Evolutionary conservation across 2,113 vertebrate genomes (phyloP), one percentile per base, ranked within the genome.

Genomic region (Caranx melampygus): DNA sequence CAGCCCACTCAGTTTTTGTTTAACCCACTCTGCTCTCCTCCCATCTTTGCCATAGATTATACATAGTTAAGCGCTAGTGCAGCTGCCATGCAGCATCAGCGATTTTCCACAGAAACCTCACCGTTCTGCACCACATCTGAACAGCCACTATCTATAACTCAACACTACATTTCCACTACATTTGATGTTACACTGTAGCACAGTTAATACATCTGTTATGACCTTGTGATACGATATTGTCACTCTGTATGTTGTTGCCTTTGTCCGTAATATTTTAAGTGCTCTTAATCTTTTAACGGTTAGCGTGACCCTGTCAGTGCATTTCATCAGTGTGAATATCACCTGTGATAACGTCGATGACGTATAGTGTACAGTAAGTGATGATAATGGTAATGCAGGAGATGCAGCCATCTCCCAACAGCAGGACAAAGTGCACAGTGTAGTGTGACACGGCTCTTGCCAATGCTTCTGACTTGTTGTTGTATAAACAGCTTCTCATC

Each of bases 371-470:
- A 79, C 71, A 66, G 31, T 83, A 66, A 72, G 70, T 78, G 83
- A 82, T 73, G 21, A 33, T 84, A 84, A 74, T 78, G 75, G 44
- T 63, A 82, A 79, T 54, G 68, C 63, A 21, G 81, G 88, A 84
- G 91, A 87, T 91, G 89, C 81, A 88, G 81, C 70, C 81, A 79
- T 92, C 88, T 89, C 87, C 81, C 64, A 49, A 51, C 73, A 79
- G 87, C 83, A 66, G 91, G 92, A 90, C 91, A 91, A 90, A 92
- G 83, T 78, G 88, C 91, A 88, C 76, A 87, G 80, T 87, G 85
- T 89, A 88, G 79, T 84, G 87, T 92, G 85, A 90, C 87, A 76
- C 59, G 55, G 72, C 85, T 83, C 80, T 82, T 84, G 87, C 73
- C 76, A 49, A 12, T 76, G 79, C 89, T 91, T 90, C 63, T 91